Base-by-base conservation (phyloP, 1,140 invertebrate genomes). In the Penaeus chinensis region DNA sequence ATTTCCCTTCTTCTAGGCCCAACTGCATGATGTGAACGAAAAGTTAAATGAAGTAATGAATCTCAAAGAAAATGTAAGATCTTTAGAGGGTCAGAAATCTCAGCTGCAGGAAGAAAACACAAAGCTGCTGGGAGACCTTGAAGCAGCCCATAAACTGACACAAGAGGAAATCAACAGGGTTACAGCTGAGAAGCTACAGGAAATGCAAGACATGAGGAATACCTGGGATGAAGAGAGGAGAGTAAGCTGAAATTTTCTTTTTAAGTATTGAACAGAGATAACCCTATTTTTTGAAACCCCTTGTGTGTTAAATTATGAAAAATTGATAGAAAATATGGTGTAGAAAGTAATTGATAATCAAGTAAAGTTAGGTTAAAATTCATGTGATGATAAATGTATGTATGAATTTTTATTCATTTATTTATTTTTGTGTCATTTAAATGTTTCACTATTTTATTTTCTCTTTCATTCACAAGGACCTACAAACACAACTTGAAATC, bases 401-500 rank as follows among this genome's bases (percentile, higher is more conserved):
- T 42, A 3, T 42, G 37, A 42, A 2, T 42, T 42, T 42, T 42
- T 42, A 42, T 42, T 42, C 4, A 42, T 0, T 42, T 42, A 42
- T 42, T 42, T 37, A 37, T 42, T 78, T 42, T 16, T 37, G 20
- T 22, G 3, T 22, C 13, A 22, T 20, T 22, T 22, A 20, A 66
- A 66, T 71, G 37, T 47, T 83, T 7, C 8, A 10, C 22, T n/a
- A 42, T 42, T 78, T n/a, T 71, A n/a, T 76, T 60, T 22, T 32
- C 81, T 74, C 79, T 76, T 74, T 89, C 54, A 10, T 54, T 2
- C 8, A 16, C 37, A 32, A 90, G 85, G 90, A 90, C 37, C 87
- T 90, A n/a, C 66, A 89, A 32, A 89, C 85, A 18, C 85, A 90
- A 65, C 80, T 91, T 60, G 90, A 91, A 85, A 91, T 90, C 32